Evolutionary conservation across 23 tunicate genomes (phyloP), one percentile per base, ranked within the genome.

Genomic region (Trididemnum nubilum): DNA sequence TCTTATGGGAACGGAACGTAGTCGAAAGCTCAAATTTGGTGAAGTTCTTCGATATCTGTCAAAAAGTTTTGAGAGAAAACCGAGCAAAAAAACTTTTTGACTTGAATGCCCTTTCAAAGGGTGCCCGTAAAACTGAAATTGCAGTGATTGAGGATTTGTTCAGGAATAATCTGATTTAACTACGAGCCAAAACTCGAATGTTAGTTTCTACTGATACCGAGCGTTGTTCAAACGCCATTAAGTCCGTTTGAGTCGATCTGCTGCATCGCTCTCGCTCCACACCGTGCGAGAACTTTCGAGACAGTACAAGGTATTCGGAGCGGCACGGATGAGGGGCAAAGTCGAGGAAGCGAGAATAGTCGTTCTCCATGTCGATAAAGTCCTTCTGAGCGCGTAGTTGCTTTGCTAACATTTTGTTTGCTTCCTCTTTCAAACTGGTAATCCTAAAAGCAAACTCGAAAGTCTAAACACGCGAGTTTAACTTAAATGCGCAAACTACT

Each of bases 321-420:
- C 72, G 87, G 29, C 93, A 76, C 2, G 76, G 73, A 1, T 73
- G 58, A 21, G 64, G 15, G 3, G 94, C 70, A 44, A 81, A 80
- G 59, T 90, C 96, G 0, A 90, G 82, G 72, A 90, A 90, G 24
- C 86, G 64, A 74, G 81, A 84, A 65, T 84, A 90, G 36, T 90
- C 89, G 78, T 80, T 85, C 50, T 90, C 96, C 60, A 90, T 80
- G 30, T 74, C 89, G 54, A 88, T 71, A 36, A 35, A 90, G 51
- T 90, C 89, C 38, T 72, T 51, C 44, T 90, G 86, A 15, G 89
- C 86, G 29, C 23, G 50, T 28, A 40, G 66, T 64, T 79, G 71
- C 33, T 90, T 80, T 24, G 63, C 80, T 36, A 77, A 25, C 26
- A 33, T 44, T 36, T 23, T 63, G 34, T 73, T 75, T 3, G 83